Evolutionary conservation across 2,113 vertebrate genomes (phyloP), one percentile per base, ranked within the genome.

Genomic region (Lampris incognitus): DNA sequence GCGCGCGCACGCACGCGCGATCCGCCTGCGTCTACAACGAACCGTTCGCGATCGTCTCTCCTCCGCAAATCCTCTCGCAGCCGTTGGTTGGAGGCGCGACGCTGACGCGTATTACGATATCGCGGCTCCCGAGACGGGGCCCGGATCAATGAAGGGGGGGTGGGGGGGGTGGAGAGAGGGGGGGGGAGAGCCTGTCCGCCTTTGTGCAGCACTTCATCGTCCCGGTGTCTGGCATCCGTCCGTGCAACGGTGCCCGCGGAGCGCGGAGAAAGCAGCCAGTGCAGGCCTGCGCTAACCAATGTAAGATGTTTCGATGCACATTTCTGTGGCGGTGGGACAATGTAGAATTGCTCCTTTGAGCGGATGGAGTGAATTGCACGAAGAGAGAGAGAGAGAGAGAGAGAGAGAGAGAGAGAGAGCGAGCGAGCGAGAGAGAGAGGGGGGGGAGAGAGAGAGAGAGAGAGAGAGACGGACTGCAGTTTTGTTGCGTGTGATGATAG

Each of bases 401-500:
- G 24, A 24, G 24, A 24, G 24, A 24, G 24, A 0, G 24, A 24
- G 24, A 24, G 24, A 24, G 24, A 24, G 24, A 24, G 24, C 24
- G 24, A 24, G 24, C 24, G 24, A 24, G 24, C 0, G 24, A 24
- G 24, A 0, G 24, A 24, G 24, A 24, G 24, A 24, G 24, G 24
- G 24, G 24, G 24, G 24, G 24, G n/a, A n/a, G n/a, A n/a, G n/a
- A n/a, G n/a, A 24, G 24, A 24, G 24, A 24, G 24, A 24, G 24
- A 64, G 77, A 41, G 48, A 61, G 85, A 79, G 85, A 78, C 55
- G 67, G 89, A 84, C 74, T 67, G 86, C 90, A 85, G 90, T 51
- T 85, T 62, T 79, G 83, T 77, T 80, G 85, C 89, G 91, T 92
- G 92, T 93, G 92, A 99, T 99, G 98, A 97, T 98, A 98, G 97